These are phyloP conservation scores for Oryzias javanicus DNA, from an alignment of 2,113 vertebrate genomes.

Conservation along the genomic window DNA sequence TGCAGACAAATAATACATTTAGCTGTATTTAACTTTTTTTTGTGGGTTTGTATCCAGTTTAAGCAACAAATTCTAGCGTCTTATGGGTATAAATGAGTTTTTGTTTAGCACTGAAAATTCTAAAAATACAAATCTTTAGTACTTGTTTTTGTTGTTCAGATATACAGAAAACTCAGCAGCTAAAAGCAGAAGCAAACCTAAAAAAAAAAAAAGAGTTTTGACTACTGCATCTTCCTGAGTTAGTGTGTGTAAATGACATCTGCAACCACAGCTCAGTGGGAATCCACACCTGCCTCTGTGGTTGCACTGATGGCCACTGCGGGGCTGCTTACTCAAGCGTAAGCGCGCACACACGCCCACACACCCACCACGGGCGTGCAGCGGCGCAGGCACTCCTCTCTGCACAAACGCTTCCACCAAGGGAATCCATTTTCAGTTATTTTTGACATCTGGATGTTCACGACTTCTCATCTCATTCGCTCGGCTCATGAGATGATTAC, in stretches of 20 bases:
- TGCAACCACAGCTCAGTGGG: conserved; percentile 15
- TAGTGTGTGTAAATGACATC: conserved; percentile 22
- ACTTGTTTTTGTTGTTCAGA: too few relatives aligned
- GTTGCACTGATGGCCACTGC: background rate
- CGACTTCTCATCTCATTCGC: conserved; percentile 10
- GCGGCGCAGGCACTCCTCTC: background rate
- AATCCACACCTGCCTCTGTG: conserved; percentile 8
- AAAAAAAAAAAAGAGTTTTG: conserved; percentile 19
- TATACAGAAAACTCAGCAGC: too few relatives aligned
- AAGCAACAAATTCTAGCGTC: too few relatives aligned
- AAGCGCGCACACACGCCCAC: conserved; percentile 1
- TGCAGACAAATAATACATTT: too few relatives aligned
- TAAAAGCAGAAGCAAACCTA: conserved; percentile 5
- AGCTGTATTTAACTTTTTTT: too few relatives aligned
- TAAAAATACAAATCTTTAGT: too few relatives aligned
- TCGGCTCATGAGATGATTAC: conserved; percentile 18
- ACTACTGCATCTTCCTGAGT: background rate
- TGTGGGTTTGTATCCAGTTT: too few relatives aligned
- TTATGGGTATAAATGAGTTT: too few relatives aligned
- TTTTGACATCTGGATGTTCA: background rate
- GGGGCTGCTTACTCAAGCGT: background rate
- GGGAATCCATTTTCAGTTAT: conserved; percentile 20
- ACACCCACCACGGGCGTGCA: background rate
- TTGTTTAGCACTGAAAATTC: too few relatives aligned
- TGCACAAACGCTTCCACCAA: conserved; percentile 28